A percentile compares a stretch with the other conserved stretches of the same genome.
Conservation (phyloP, 1,140 invertebrate species). For the Eueides isabella region DNA sequence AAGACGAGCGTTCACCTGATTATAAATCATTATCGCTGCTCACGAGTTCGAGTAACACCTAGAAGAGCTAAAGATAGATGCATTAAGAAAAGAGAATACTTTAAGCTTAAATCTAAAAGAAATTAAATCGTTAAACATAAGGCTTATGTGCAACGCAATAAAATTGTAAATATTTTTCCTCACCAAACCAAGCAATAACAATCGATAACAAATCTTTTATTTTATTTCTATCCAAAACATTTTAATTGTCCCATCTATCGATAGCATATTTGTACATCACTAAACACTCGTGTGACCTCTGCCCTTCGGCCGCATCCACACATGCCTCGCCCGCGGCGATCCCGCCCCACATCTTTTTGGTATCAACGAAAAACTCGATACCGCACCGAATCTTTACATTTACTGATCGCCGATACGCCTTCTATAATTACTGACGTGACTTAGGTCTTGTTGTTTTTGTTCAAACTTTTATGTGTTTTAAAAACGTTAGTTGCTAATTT, state of each 20-base stretch:
- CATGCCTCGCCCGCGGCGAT: conserved; percentile 65
- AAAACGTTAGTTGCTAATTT: conserved; percentile 6
- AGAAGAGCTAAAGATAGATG: no score
- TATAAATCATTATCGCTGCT: no score
- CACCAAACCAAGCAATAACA: no score
- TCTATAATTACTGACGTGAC: conserved; percentile 36
- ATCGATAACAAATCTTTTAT: no score
- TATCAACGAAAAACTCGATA: conserved; percentile 69
- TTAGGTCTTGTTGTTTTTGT: conserved; percentile 33
- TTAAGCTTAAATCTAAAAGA: no score
- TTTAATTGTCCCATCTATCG: not conserved
- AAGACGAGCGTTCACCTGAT: no score
- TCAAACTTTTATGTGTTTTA: conserved; percentile 4
- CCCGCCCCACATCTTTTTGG: conserved; percentile 70
- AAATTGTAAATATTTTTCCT: no score
- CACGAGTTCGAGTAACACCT: no score
- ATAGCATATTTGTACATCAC: conserved; percentile 39
- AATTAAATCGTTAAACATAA: no score
- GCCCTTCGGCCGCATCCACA: conserved; percentile 64
- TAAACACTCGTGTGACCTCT: conserved; percentile 70
- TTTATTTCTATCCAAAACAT: no score
- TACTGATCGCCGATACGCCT: conserved; percentile 42
- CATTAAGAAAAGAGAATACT: no score
- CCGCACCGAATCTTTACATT: conserved; percentile 51
- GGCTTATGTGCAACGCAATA: no score